Conservation (phyloP, 2,797 vertebrate genomes). For the Sebastes aleutianus region DNA sequence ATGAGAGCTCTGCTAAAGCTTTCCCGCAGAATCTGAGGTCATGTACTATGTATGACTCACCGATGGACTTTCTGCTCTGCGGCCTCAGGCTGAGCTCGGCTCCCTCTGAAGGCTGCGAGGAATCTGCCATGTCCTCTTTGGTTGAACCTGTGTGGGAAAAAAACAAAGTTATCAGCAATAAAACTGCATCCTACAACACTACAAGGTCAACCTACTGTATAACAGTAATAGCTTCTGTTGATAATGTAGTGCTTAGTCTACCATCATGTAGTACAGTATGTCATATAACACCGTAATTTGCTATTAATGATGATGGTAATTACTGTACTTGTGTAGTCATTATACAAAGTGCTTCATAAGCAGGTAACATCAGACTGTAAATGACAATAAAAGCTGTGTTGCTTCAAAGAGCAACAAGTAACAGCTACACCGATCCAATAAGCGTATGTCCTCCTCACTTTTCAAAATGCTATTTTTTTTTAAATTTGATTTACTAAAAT, state of each 20-base stretch:
- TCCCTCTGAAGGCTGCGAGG: constrained; percentile 68
- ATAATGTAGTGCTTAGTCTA: background rate
- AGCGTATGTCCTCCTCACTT: background rate
- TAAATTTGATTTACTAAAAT: background rate
- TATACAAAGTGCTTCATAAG: background rate
- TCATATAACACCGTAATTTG: background rate
- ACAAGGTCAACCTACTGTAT: background rate
- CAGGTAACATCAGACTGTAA: background rate
- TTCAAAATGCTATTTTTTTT: background rate
- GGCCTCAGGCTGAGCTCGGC: constrained; percentile 76
- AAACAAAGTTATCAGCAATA: background rate
- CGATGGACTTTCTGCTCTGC: constrained; percentile 79
- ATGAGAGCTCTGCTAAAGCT: constrained; percentile 34
- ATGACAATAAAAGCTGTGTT: background rate
- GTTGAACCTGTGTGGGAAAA: constrained; percentile 69
- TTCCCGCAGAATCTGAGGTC: constrained; percentile 22
- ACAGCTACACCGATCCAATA: background rate
- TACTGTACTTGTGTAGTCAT: background rate
- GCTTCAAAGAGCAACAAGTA: background rate
- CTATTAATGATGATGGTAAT: background rate
- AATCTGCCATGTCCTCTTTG: constrained; percentile 79
- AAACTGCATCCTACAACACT: background rate
- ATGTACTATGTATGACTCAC: constrained; percentile 61
- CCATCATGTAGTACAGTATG: background rate
- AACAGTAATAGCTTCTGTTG: background rate